Conservation (phyloP, 1,140 invertebrate species). For the Drosophila pectinifera region DNA sequence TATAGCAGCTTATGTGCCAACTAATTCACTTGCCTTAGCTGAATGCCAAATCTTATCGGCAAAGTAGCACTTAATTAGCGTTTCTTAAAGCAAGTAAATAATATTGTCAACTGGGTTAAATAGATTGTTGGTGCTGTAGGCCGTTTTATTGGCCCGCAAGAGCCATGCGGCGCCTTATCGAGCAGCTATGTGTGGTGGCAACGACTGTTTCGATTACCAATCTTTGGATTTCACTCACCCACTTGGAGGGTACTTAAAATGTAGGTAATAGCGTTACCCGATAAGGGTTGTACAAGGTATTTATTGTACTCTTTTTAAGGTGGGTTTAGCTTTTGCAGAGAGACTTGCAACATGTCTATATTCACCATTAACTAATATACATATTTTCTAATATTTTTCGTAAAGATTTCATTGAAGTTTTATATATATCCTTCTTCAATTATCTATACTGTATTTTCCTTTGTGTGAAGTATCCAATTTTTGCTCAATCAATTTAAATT, state of each 20-base stretch:
- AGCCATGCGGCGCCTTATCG: slow-evolving; percentile 54
- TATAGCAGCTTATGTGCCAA: slow-evolving; percentile 21
- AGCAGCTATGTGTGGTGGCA: slow-evolving; percentile 7
- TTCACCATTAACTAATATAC: not conserved
- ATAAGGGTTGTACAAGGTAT: slow-evolving; percentile 33
- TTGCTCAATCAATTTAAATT: slow-evolving; percentile 54
- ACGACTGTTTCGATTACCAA: slow-evolving; percentile 18
- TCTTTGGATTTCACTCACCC: slow-evolving; percentile 33
- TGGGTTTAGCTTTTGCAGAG: too few species aligned
- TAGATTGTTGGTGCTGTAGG: slow-evolving; percentile 19
- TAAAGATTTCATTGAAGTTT: too few species aligned
- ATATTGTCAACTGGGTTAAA: slow-evolving; percentile 45
- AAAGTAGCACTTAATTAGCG: slow-evolving; percentile 42
- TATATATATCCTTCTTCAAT: too few species aligned
- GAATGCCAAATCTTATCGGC: slow-evolving; percentile 60
- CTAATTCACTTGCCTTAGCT: slow-evolving; percentile 25
- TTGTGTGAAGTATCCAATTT: slow-evolving; percentile 87
- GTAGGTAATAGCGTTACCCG: slow-evolving; percentile 27
- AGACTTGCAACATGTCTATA: not conserved
- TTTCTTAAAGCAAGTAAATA: slow-evolving; percentile 60
- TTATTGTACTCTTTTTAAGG: slow-evolving; percentile 21
- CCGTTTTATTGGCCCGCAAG: slow-evolving; percentile 7
- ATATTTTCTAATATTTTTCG: not conserved
- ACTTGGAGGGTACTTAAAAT: slow-evolving; percentile 16
- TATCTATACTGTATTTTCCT: too few species aligned